Base-by-base conservation (phyloP, 2,113 vertebrate genomes). In the Actenoides hombroni region DNA sequence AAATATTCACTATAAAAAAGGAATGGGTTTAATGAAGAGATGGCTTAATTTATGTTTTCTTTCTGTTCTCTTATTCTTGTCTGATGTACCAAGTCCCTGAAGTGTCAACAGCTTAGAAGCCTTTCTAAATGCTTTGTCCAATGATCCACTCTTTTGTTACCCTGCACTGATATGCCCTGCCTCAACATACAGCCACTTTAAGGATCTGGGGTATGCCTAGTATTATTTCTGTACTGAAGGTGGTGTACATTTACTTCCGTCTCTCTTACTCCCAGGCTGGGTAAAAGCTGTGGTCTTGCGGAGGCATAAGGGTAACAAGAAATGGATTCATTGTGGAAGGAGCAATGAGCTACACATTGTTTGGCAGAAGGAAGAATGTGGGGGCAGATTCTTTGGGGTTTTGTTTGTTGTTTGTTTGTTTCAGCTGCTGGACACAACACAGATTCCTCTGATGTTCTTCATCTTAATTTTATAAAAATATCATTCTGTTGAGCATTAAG, bases 341-440 rank as follows among this genome's bases (percentile, higher is more conserved):
- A 35, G 5, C 18, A 84, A 40, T 53, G 21, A 39, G 5, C 61
- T 83, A 33, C 9, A 11, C 2, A 4, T 60, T 75, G 4, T 46
- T 67, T 77, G 54, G 25, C 13, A 61, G 64, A 83, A 69, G n/a
- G 33, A 70, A 46, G 13, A 88, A 64, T 35, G 13, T 0, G 1
- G 44, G 6, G 10, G 6, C 0, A 5, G 31, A 39, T 33, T 74
- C 63, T 46, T 10, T 5, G 2, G 0, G 1, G 7, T 40, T 40
- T 80, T 67, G 13, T 21, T 86, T 13, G 3, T 51, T 88, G 15
- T 31, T 56, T 60, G 7, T 29, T 70, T 67, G 14, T 39, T 61
- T 83, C 4, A 67, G 11, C 13, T 56, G 9, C 46, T 74, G 42
- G 21, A 49, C 12, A 70, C 8, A 39, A 33, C 16, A 20, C 1